A percentile compares a stretch with the other conserved stretches of the same genome.
phyloP scores from a whole-genome alignment of 2,797 vertebrate species.

The Avahi laniger region DNA sequence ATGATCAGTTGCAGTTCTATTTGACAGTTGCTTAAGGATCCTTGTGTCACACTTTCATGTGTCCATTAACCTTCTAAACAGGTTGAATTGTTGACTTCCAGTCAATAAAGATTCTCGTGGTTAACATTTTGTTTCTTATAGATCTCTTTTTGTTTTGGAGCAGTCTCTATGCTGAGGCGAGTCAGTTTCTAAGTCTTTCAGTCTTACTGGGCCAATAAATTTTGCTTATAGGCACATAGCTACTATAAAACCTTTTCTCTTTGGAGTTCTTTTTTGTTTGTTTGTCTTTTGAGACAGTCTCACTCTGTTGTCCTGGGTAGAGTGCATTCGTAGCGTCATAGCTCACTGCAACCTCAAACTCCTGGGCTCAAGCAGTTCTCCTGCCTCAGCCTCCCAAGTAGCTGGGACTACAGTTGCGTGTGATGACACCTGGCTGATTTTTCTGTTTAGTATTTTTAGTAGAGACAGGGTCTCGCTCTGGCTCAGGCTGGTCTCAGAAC shows the following conservation, averaged over 20 bases:
- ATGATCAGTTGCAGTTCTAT: neutral
- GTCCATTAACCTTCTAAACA: neutral
- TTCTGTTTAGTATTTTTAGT: too few species aligned
- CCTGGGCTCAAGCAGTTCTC: too few species aligned
- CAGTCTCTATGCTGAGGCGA: neutral
- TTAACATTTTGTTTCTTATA: neutral
- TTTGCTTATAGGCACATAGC: neutral
- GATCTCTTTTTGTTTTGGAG: neutral
- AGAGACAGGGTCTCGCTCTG: too few species aligned
- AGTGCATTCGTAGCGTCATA: too few species aligned
- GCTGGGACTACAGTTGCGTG: too few species aligned
- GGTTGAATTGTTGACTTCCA: neutral
- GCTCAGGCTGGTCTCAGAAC: too few species aligned
- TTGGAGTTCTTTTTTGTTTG: neutral
- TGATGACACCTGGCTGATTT: too few species aligned
- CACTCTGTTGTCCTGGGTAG: too few species aligned
- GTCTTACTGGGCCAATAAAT: neutral
- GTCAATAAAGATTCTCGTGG: neutral
- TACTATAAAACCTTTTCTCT: neutral
- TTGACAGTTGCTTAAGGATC: neutral
- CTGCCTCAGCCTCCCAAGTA: too few species aligned
- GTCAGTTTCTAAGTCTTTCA: neutral
- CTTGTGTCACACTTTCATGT: neutral
- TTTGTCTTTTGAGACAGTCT: too few species aligned
- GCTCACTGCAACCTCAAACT: too few species aligned